Evolutionary conservation across 2,113 vertebrate genomes (phyloP).

Genomic region (Nanorana parkeri): DNA sequence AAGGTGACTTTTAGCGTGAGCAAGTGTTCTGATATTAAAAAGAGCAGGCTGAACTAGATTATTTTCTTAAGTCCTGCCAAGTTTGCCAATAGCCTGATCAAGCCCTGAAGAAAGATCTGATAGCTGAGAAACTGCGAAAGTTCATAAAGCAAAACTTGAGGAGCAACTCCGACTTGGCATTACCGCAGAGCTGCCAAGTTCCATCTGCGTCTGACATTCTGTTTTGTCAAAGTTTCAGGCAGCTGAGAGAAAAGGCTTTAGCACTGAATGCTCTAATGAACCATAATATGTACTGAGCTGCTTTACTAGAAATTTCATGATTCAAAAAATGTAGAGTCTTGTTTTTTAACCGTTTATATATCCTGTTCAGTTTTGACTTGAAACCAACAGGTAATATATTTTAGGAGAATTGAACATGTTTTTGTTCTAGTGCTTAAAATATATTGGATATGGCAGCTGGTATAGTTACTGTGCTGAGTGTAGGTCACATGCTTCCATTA

Average conservation of each 20-base stretch:
- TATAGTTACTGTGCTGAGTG: too few species aligned
- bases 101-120: conserved; percentile 32
- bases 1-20: conserved; percentile 33
- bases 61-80: conserved; percentile 39
- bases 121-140: conserved; percentile 24
- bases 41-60: conserved; percentile 30
- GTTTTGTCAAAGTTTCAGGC: conserved; percentile 36
- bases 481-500: too few species aligned
- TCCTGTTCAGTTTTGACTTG: too few species aligned
- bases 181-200: conserved; percentile 40
- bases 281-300: conserved; percentile 34
- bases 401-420: too few species aligned
- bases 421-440: too few species aligned
- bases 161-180: conserved; percentile 11
- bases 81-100: conserved; percentile 42
- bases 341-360: too few species aligned
- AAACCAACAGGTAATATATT: too few species aligned
- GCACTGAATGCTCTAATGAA: conserved; percentile 44
- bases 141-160: conserved; percentile 30
- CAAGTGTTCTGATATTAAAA: conserved; percentile 7
- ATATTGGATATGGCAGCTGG: too few species aligned
- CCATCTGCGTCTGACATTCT: conserved; percentile 38
- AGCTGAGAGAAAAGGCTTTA: conserved; percentile 34
- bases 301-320: conserved; percentile 23
- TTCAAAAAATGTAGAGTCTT: neutral